A percentile compares a stretch with the other conserved stretches of the same genome.
Evolutionary conservation across 2,888 invertebrate species (phyloP).

Genomic region (Tyria jacobaeae): DNA sequence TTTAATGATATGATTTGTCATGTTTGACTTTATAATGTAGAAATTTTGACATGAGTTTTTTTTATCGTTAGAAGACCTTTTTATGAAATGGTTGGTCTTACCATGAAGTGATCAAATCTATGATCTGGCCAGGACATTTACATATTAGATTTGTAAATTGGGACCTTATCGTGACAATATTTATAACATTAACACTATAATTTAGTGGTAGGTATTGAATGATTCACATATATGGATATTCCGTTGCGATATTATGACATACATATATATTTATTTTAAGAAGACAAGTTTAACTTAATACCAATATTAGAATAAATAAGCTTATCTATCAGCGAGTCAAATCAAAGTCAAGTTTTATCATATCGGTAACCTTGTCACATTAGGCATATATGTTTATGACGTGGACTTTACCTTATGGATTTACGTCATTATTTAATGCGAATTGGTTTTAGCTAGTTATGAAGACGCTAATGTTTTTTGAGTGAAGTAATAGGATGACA

Average conservation of each 20-base stretch:
- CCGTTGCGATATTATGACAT: too few species aligned
- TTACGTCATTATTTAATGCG: constrained; percentile 47
- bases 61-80: too few species aligned
- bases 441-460: constrained; percentile 34
- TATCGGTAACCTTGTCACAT: constrained; percentile 50
- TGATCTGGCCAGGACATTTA: too few species aligned
- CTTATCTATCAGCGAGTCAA: constrained; percentile 55
- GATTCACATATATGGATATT: background rate
- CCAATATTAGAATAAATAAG: constrained; percentile 5
- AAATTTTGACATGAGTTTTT: too few species aligned
- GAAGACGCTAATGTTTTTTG: constrained; percentile 25
- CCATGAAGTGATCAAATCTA: too few species aligned
- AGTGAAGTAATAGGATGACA: constrained; percentile 17
- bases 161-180: background rate
- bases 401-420: constrained; percentile 47
- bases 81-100: too few species aligned
- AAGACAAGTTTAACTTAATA: background rate
- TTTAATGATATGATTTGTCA: too few species aligned
- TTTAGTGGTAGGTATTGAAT: too few species aligned
- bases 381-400: constrained; percentile 41
- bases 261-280: background rate
- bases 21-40: too few species aligned
- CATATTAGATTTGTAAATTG: background rate
- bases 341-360: constrained; percentile 67
- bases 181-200: background rate